Evolutionary conservation across 2,888 invertebrate species (phyloP).

Genomic region (Reticulitermes lucifugus): DNA sequence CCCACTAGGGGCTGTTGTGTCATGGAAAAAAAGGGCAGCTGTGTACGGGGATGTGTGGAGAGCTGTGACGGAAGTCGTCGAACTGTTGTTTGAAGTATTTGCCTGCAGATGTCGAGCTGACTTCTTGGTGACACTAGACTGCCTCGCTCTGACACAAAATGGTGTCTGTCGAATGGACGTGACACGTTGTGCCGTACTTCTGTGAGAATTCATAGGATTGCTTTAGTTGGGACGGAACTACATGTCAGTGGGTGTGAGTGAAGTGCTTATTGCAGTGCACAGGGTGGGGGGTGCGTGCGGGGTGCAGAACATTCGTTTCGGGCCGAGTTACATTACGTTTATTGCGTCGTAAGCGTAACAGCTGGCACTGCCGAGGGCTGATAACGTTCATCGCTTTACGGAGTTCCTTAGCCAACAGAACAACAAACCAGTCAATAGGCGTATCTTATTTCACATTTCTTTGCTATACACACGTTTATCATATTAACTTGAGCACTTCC

Average conservation of each 20-base stretch:
- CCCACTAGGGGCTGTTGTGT: no score
- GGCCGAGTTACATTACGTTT: slow-evolving; percentile 21
- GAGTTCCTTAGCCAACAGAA: not conserved
- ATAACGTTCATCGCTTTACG: slow-evolving; percentile 4
- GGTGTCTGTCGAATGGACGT: no score
- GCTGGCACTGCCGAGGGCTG: slow-evolving; percentile 8
- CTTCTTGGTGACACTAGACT: no score
- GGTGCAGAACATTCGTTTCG: not conserved
- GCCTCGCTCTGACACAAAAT: no score
- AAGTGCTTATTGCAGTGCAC: not conserved
- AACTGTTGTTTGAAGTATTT: no score
- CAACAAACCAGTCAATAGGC: not conserved
- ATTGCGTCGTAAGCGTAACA: slow-evolving; percentile 25
- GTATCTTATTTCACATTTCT: no score
- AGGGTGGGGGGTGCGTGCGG: not conserved
- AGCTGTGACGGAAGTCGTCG: no score
- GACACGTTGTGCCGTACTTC: not conserved
- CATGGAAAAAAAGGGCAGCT: no score
- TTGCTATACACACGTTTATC: no score
- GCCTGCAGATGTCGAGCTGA: no score
- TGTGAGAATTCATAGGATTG: not conserved
- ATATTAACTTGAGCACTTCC: no score
- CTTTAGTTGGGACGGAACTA: not conserved
- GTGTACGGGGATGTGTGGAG: no score
- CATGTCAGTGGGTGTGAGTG: not conserved